phyloP scores from a whole-genome alignment of 2,113 vertebrate genomes.

The Clupea harengus region DNA sequence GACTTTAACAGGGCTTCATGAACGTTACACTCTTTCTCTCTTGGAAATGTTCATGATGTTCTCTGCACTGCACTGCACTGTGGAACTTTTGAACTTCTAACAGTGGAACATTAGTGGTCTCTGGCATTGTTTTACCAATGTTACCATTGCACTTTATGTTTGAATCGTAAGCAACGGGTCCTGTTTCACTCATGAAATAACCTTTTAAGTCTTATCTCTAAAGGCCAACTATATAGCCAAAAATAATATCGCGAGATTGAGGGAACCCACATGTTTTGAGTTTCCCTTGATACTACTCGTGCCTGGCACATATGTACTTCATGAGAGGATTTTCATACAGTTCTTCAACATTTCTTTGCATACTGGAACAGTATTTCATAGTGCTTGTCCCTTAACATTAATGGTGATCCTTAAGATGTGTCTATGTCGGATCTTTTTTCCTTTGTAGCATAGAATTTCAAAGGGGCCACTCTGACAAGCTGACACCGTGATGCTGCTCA shows the following conservation, averaged over 20 bases:
- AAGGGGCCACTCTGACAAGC: neutral
- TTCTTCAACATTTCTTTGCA: neutral
- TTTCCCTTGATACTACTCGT: constrained; percentile 1
- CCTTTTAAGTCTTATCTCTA: neutral
- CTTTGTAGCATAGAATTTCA: neutral
- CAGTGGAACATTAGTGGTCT: neutral
- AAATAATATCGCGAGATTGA: constrained; percentile 37
- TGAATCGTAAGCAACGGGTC: neutral
- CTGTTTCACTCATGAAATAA: neutral
- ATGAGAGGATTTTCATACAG: neutral
- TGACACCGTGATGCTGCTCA: neutral
- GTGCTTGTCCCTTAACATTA: neutral
- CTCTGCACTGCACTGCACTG: neutral
- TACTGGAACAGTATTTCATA: neutral
- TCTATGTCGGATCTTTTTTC: neutral
- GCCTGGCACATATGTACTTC: constrained; percentile 16
- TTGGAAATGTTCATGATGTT: neutral
- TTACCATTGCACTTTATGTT: neutral
- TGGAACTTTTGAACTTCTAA: constrained; percentile 2
- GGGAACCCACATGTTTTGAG: constrained; percentile 8
- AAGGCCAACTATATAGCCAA: constrained; percentile 24
- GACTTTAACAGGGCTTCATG: neutral
- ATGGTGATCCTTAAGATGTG: neutral
- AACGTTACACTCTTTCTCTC: neutral
- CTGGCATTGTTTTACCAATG: neutral